These are phyloP conservation scores for Piscicola geometra DNA, from an alignment of 2,888 invertebrate genomes.

Conservation along the genomic window DNA sequence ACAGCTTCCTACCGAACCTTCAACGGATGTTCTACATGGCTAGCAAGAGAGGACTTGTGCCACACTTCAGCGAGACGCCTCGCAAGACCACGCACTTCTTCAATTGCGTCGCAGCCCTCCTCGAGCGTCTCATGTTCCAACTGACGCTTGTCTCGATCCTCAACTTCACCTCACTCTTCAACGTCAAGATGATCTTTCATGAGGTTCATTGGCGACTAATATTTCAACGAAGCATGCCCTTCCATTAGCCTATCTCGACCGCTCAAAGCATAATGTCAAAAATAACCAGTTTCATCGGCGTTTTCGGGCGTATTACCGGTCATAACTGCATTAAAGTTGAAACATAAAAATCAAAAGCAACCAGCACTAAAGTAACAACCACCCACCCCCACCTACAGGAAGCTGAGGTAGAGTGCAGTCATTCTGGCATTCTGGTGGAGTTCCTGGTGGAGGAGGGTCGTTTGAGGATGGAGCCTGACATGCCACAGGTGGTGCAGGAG, in stretches of 20 bases:
- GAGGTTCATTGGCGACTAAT: too few relatives aligned
- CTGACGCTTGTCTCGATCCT: constrained; percentile 74
- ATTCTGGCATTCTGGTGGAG: constrained; percentile 56
- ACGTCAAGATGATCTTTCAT: constrained; percentile 46
- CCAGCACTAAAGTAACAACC: neutral
- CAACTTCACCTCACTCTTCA: constrained; percentile 72
- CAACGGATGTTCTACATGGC: constrained; percentile 56
- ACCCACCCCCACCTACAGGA: constrained; percentile 44
- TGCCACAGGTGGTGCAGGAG: constrained; percentile 67
- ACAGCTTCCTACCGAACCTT: constrained; percentile 55
- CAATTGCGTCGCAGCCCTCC: constrained; percentile 76
- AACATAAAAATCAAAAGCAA: too few relatives aligned
- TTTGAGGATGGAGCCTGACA: constrained; percentile 56
- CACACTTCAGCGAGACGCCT: constrained; percentile 59
- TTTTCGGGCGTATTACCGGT: too few relatives aligned
- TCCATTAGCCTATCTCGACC: too few relatives aligned
- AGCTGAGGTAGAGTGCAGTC: constrained; percentile 54
- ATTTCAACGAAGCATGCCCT: too few relatives aligned
- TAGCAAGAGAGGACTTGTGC: constrained; percentile 56
- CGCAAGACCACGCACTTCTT: constrained; percentile 70
- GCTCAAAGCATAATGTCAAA: too few relatives aligned
- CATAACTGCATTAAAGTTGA: too few relatives aligned
- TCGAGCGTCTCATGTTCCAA: constrained; percentile 80
- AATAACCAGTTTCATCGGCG: too few relatives aligned
- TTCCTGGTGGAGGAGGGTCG: constrained; percentile 53